Evolutionary conservation across 2,888 invertebrate genomes (phyloP).

Genomic region (Chamaedrilus cognettii): DNA sequence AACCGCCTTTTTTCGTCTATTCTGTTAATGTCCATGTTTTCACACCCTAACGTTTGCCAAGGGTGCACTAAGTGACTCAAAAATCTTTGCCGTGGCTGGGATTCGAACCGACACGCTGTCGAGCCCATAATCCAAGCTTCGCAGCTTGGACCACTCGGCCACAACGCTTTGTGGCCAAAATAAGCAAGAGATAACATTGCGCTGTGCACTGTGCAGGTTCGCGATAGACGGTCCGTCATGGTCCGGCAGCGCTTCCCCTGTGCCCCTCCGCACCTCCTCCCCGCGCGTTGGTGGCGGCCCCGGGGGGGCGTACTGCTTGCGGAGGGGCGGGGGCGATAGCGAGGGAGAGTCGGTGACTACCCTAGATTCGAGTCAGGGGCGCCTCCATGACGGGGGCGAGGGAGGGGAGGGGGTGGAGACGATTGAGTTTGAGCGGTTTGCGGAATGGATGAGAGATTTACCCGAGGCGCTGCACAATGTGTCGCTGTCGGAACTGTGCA

Average conservation of each 20-base stretch:
- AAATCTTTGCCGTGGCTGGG: too few relatives aligned
- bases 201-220: too few relatives aligned
- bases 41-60: too few relatives aligned
- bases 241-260: neutral
- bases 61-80: too few relatives aligned
- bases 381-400: neutral
- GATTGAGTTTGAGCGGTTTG: slow-evolving; percentile 26
- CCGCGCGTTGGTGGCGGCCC: too few relatives aligned
- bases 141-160: too few relatives aligned
- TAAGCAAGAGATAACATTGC: too few relatives aligned
- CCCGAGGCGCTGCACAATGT: slow-evolving; percentile 26
- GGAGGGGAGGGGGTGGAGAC: slow-evolving; percentile 11
- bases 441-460: slow-evolving; percentile 39
- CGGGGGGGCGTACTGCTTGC: neutral
- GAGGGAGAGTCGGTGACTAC: slow-evolving; percentile 5
- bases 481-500: slow-evolving; percentile 33
- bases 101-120: too few relatives aligned
- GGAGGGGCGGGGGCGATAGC: neutral
- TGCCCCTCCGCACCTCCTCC: neutral
- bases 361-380: neutral
- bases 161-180: too few relatives aligned
- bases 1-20: too few relatives aligned
- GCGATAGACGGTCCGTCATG: neutral
- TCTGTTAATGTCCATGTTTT: too few relatives aligned
- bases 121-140: too few relatives aligned